Conservation (phyloP, 2,888 invertebrate genomes). For the Ferdinandea cuprea region DNA sequence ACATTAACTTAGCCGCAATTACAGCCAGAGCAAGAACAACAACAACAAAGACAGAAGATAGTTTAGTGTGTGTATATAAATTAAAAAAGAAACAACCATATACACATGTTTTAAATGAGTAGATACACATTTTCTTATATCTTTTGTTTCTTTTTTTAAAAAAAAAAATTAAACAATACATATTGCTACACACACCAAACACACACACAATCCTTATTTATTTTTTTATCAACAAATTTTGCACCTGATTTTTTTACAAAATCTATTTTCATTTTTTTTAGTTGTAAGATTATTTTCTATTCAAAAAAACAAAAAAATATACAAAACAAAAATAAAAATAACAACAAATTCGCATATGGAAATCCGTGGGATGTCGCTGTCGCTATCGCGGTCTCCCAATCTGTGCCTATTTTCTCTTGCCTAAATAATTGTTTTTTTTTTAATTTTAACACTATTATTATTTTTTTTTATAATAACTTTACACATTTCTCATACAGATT, state of each 20-base stretch:
- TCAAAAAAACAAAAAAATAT: constrained; percentile 37
- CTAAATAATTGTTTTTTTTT: constrained; percentile 54
- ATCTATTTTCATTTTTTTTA: constrained; percentile 58
- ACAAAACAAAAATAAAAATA: constrained; percentile 47
- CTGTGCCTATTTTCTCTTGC: constrained; percentile 82
- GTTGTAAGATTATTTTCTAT: constrained; percentile 65
- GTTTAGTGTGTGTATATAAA: constrained; percentile 70
- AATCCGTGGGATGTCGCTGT: constrained; percentile 83
- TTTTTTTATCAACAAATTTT: constrained; percentile 41
- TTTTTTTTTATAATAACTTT: constrained; percentile 30
- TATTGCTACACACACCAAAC: constrained; percentile 73
- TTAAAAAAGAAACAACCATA: constrained; percentile 36
- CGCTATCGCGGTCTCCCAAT: constrained; percentile 84
- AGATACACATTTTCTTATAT: constrained; percentile 11
- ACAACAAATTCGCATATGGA: constrained; percentile 79
- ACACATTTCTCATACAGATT: constrained; percentile 36
- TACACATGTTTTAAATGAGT: constrained; percentile 41
- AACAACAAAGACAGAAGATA: constrained; percentile 74
- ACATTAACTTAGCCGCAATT: constrained; percentile 41
- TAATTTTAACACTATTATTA: constrained; percentile 31
- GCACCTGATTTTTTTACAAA: constrained; percentile 47
- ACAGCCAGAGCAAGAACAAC: constrained; percentile 25
- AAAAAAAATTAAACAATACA: constrained; percentile 46
- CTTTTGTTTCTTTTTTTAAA: constrained; percentile 4
- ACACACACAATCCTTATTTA: constrained; percentile 76